Evolutionary conservation across 2,888 invertebrate genomes (phyloP).

Genomic region (Globia sparganii): DNA sequence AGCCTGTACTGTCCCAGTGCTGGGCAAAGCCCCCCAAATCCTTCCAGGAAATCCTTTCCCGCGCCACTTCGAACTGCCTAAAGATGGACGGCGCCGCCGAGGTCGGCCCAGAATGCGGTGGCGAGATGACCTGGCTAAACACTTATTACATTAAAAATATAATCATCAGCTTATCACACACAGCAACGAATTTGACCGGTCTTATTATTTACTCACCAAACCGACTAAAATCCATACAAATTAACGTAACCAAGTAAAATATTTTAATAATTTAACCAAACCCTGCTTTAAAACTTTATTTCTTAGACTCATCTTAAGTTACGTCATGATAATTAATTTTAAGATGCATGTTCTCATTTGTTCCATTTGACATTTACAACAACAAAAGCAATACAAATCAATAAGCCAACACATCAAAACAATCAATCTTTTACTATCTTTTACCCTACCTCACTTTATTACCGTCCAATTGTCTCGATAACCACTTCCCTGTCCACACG

Average conservation of each 20-base stretch:
- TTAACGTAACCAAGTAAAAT: background rate
- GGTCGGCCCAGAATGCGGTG: too few species aligned
- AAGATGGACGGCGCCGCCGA: too few species aligned
- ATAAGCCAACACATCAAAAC: slow-evolving; percentile 33
- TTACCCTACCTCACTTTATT: slow-evolving; percentile 53
- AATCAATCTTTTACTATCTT: slow-evolving; percentile 34
- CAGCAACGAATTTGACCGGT: background rate
- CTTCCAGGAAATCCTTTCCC: too few species aligned
- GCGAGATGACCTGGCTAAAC: too few species aligned
- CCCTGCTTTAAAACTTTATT: background rate
- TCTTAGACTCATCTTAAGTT: background rate
- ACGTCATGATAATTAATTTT: too few species aligned
- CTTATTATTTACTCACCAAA: background rate
- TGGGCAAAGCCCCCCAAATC: too few species aligned
- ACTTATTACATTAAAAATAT: too few species aligned
- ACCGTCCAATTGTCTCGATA: slow-evolving; percentile 61
- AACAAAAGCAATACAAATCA: slow-evolving; percentile 33
- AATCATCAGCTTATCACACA: background rate
- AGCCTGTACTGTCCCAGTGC: too few species aligned
- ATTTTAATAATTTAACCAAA: background rate
- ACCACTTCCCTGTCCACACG: slow-evolving; percentile 56
- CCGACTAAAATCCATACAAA: background rate
- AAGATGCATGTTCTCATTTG: background rate
- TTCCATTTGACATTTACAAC: background rate
- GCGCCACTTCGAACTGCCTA: too few species aligned